phyloP scores from a whole-genome alignment of 2,797 vertebrate genomes.

The Malacoctenus gilli region DNA sequence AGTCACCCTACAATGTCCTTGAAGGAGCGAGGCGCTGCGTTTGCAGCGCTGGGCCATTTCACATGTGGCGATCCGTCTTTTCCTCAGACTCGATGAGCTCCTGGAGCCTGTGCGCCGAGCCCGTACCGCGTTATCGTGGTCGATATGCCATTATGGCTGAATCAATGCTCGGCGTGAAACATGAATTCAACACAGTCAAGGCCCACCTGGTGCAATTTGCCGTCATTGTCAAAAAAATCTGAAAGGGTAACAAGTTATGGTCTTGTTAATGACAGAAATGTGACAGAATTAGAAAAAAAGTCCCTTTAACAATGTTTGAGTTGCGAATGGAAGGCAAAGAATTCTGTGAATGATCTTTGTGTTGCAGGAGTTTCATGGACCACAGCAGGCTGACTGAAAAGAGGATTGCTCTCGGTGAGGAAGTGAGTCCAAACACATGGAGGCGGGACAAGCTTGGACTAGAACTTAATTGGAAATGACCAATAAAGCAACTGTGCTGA shows the following conservation, averaged over 20 bases:
- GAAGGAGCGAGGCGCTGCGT: conserved; percentile 15
- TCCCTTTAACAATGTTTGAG: too few relatives aligned
- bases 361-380: too few relatives aligned
- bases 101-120: conserved; percentile 1
- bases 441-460: too few relatives aligned
- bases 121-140: conserved; percentile 16
- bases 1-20: conserved; percentile 52
- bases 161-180: conserved; percentile 43
- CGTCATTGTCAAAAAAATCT: background rate
- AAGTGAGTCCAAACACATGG: too few relatives aligned
- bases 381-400: too few relatives aligned
- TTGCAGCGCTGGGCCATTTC: conserved; percentile 11
- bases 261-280: conserved; percentile 5
- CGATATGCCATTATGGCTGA: conserved; percentile 57
- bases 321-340: too few relatives aligned
- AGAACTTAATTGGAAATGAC: too few relatives aligned
- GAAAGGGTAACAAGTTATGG: background rate
- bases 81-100: conserved; percentile 23
- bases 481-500: too few relatives aligned
- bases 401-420: too few relatives aligned
- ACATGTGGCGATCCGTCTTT: conserved; percentile 40
- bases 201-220: conserved; percentile 17
- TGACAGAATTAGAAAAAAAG: too few relatives aligned
- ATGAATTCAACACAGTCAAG: conserved; percentile 25
- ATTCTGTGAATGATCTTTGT: too few relatives aligned